phyloP scores from a whole-genome alignment of 2,797 vertebrate species.

The Pangasius sanitwongsei region DNA sequence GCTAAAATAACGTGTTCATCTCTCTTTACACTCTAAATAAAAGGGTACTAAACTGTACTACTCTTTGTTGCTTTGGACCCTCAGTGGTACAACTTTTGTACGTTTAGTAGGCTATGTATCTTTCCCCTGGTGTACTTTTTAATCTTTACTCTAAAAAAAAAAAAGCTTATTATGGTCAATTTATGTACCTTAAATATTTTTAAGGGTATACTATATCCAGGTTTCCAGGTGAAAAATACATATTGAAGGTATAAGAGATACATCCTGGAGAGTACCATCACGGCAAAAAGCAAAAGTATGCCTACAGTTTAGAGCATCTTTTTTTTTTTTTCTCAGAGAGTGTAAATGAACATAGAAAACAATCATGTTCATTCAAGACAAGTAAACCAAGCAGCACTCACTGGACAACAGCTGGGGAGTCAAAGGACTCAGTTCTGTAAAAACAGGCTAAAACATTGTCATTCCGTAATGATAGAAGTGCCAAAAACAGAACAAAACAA shows the following conservation, averaged over 20 bases:
- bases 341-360: background rate
- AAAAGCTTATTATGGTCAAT: background rate
- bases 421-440: background rate
- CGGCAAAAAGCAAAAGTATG: background rate
- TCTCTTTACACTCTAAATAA: background rate
- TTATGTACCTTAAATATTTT: background rate
- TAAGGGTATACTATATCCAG: background rate
- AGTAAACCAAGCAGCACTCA: background rate
- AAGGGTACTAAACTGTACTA: too few species aligned
- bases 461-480: background rate
- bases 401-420: background rate
- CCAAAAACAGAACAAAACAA: background rate
- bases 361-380: background rate
- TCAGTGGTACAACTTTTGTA: background rate
- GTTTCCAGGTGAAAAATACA: background rate
- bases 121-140: background rate
- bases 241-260: background rate
- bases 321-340: background rate
- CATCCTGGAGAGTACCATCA: background rate
- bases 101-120: background rate
- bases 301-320: background rate
- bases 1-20: background rate
- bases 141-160: background rate
- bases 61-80: background rate
- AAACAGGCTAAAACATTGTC: background rate